Evolutionary conservation across 1,140 invertebrate species (phyloP).

Genomic region (Mylabris phalerata): DNA sequence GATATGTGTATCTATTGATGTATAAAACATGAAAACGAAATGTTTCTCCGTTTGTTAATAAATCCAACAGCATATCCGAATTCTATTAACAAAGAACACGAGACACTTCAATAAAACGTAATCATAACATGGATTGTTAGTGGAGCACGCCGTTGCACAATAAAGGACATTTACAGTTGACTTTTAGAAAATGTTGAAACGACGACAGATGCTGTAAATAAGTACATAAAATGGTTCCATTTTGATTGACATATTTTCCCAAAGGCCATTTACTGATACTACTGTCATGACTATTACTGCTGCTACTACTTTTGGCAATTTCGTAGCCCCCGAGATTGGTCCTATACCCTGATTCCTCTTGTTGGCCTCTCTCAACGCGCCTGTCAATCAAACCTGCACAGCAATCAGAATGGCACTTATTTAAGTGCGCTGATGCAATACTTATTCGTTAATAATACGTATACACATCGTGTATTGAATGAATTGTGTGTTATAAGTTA

Average conservation of each 20-base stretch:
- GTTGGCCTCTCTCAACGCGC: slow-evolving; percentile 7
- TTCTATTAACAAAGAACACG: slow-evolving; percentile 20
- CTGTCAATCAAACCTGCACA: slow-evolving; percentile 18
- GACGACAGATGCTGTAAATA: slow-evolving; percentile 32
- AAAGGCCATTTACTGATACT: slow-evolving; percentile 10
- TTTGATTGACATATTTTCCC: slow-evolving; percentile 32
- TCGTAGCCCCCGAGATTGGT: slow-evolving; percentile 6
- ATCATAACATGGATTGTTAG: slow-evolving; percentile 22
- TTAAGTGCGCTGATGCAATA: slow-evolving; percentile 13
- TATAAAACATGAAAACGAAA: no score
- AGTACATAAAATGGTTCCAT: slow-evolving; percentile 22
- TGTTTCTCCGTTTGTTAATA: no score
- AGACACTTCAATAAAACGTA: slow-evolving; percentile 17
- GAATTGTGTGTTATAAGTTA: not conserved
- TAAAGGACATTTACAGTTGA: slow-evolving; percentile 27
- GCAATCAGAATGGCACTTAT: slow-evolving; percentile 18
- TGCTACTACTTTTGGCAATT: slow-evolving; percentile 10
- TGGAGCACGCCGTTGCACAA: slow-evolving; percentile 29
- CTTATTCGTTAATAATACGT: not conserved
- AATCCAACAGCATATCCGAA: not conserved
- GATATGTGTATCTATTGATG: no score
- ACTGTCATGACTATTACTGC: not conserved
- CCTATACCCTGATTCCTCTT: slow-evolving; percentile 7
- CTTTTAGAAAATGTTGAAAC: slow-evolving; percentile 17
- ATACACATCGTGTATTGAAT: not conserved